Conservation (phyloP, 2,797 vertebrate genomes). For the Cygnus olor region DNA sequence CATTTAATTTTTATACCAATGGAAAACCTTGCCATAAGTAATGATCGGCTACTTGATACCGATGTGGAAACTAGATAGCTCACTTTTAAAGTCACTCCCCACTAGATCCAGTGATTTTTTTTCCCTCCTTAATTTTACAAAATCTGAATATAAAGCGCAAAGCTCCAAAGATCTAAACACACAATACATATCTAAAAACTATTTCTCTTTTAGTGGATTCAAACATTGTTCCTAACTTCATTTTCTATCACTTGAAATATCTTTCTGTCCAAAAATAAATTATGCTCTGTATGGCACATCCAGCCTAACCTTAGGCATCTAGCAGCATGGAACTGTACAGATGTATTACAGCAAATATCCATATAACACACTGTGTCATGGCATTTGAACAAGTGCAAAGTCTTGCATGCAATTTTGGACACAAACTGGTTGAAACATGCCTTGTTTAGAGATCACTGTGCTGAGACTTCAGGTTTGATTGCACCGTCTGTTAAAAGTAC, state of each 20-base stretch:
- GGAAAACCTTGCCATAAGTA: not conserved
- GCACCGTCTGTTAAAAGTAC: not conserved
- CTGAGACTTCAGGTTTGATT: not conserved
- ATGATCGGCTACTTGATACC: not conserved
- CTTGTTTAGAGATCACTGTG: conserved; percentile 22
- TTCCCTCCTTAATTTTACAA: not conserved
- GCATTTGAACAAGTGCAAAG: conserved; percentile 7
- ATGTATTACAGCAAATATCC: conserved; percentile 51
- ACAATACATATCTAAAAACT: not conserved
- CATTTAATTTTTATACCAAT: not conserved
- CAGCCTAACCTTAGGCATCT: conserved; percentile 31
- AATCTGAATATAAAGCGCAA: not conserved
- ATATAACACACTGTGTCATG: conserved; percentile 8
- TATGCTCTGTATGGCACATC: not conserved
- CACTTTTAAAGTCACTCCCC: not conserved
- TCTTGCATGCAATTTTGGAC: conserved; percentile 11
- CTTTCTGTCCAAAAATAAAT: conserved; percentile 26
- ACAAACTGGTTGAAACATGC: conserved; percentile 4
- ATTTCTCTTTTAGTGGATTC: not conserved
- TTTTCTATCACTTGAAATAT: conserved; percentile 6
- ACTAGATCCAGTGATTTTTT: not conserved
- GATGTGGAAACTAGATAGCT: not conserved
- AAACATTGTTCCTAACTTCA: not conserved
- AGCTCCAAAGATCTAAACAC: not conserved
- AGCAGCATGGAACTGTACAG: conserved; percentile 20